Base-by-base conservation (phyloP, 64 coral and sea anemone genomes). In the Catalaphyllia jardinei region DNA sequence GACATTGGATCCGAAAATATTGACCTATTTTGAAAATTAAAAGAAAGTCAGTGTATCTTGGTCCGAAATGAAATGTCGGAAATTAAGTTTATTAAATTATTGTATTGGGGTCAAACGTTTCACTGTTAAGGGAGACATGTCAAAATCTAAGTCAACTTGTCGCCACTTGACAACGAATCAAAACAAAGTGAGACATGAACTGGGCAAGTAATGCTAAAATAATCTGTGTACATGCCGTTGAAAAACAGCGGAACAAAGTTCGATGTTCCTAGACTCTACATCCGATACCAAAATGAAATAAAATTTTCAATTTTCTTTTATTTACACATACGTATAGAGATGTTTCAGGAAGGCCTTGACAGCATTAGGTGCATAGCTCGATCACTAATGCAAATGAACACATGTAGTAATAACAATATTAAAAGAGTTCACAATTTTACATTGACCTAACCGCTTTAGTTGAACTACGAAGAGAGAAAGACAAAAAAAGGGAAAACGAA, bases 331-430 rank as follows among this genome's bases (percentile, higher is more conserved):
- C 31, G 4, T 11, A 2, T n/a, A 25, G 29, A 9, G 24, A n/a
- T 69, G 4, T 69, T 25, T 69, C 25, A 27, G 25, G 31, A 80
- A 61, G 61, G 5, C 61, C 8, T 20, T 35, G 60, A 83, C 18
- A 64, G 10, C 81, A 71, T 69, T 25, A 71, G 29, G 62, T 29
- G 38, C 81, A 85, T 85, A 85, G 81, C 71, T 85, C 20, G 62
- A 25, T 85, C 81, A 51, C 81, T 64, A 85, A 69, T 63, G 81
- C 33, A 27, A n/a, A 25, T n/a, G n/a, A 69, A 27, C 10, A 69
- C 22, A 69, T 69, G 25, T 11, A 46, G 4, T 46, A 69, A 24
- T 27, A 1, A 27, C 20, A 67, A 25, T 67, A n/a, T n/a, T n/a
- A 67, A 67, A 4, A 25, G 24, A 15, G 11, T 1, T 57, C 15